Base-by-base conservation (phyloP, 1,140 invertebrate species). In the Drosophila nikananu region DNA sequence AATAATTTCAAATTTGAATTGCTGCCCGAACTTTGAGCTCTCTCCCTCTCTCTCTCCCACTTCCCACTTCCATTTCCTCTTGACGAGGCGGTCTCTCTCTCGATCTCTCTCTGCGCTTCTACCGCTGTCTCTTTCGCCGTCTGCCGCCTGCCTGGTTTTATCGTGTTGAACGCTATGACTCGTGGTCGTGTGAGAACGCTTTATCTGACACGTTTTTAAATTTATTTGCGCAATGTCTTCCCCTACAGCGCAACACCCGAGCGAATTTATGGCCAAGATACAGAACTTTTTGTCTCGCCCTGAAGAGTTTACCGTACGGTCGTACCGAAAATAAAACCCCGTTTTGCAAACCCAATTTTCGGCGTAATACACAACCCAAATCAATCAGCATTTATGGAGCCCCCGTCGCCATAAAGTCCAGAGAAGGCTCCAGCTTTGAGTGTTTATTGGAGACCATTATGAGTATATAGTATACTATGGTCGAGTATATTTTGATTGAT, bases 191-290 rank as follows among this genome's bases (percentile, higher is more conserved):
- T 78, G 75, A 78, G 62, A 79, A 83, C 80, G 81, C 80, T 83
- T 77, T 81, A 84, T 77, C 77, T 75, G 81, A 81, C 84, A 90
- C 86, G 84, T 87, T 87, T 89, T 81, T 74, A 78, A 67, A 74
- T 89, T 87, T 87, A 74, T 87, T 78, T 84, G 81, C 81, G 63
- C 66, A 80, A 80, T 73, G 32, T 71, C 74, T 77, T 77, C 58
- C 63, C 61, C 77, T 46, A 49, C 55, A 54, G 42, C 66, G 66
- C 41, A 71, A 68, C 49, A 49, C 52, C 58, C 21, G n/a, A 37
- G 32, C 46, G 12, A 80, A 80, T 80, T 80, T 80, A 80, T 79
- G 67, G 54, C 52, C 67, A 65, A 80, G 76, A 80, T 80, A 79
- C 42, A 79, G 48, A 77, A 37, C 67, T 73, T 73, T 70, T 57